Percentiles rank a stretch among this genome's conserved stretches.
Evolutionary conservation across 2,797 vertebrate species (phyloP).

Genomic region (Sylvia borin): DNA sequence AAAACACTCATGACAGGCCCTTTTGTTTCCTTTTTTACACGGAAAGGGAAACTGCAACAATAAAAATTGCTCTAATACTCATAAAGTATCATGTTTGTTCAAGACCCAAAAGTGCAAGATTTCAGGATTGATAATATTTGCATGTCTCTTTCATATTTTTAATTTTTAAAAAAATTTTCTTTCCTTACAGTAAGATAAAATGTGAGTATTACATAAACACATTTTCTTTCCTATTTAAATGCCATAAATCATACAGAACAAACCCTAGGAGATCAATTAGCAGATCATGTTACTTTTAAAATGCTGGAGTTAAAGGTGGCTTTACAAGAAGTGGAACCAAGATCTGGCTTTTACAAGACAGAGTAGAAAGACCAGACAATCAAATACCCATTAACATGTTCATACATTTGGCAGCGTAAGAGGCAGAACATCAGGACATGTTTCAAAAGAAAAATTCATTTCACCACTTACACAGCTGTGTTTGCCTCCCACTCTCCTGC

Average conservation of each 20-base stretch:
- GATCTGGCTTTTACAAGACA: background rate
- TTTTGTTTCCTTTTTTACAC: background rate
- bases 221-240: background rate
- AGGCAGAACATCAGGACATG: background rate
- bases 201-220: background rate
- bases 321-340: background rate
- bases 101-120: background rate
- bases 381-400: background rate
- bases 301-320: background rate
- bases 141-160: background rate
- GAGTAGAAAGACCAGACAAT: background rate
- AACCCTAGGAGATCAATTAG: background rate
- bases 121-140: background rate
- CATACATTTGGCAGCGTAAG: background rate
- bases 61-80: background rate
- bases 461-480: background rate
- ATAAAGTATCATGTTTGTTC: background rate
- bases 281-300: background rate
- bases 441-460: background rate
- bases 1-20: background rate
- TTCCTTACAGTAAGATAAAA: background rate
- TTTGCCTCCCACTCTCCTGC: background rate
- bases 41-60: background rate
- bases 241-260: background rate
- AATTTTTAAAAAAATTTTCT: accelerated